These are phyloP conservation scores for Dromococcyx pavoninus DNA, from an alignment of 2,797 vertebrate species.

Conservation along the genomic window DNA sequence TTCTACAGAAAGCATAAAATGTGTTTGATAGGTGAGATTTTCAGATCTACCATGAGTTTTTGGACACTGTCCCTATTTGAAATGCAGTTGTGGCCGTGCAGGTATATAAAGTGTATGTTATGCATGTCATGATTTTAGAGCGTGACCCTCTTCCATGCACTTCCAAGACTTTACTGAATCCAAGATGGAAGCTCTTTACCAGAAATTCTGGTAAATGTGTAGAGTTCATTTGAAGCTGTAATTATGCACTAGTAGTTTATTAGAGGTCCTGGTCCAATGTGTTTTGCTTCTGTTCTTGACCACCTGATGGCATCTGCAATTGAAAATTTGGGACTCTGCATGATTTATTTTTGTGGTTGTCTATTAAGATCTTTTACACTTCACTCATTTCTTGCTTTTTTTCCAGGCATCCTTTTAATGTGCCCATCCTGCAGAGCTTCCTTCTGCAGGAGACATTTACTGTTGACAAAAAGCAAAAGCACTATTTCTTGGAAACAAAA, in stretches of 20 bases:
- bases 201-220: not conserved
- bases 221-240: not conserved
- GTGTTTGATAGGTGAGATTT: not conserved
- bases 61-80: not conserved
- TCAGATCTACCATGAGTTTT: not conserved
- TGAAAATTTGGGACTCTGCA: not conserved
- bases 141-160: not conserved
- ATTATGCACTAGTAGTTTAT: not conserved
- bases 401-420: constrained; percentile 83
- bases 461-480: constrained; percentile 74
- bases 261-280: not conserved
- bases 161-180: not conserved
- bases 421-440: constrained; percentile 76
- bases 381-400: not conserved
- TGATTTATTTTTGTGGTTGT: not conserved
- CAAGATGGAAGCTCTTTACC: not conserved
- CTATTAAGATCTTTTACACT: not conserved
- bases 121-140: not conserved
- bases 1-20: not conserved
- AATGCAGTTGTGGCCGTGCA: not conserved
- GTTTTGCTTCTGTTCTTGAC: not conserved
- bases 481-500: constrained; percentile 84
- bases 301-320: not conserved
- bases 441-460: constrained; percentile 86
- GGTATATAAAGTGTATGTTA: not conserved